Conservation (phyloP, 2,888 invertebrate species). For the Yponomeuta sedellus region DNA sequence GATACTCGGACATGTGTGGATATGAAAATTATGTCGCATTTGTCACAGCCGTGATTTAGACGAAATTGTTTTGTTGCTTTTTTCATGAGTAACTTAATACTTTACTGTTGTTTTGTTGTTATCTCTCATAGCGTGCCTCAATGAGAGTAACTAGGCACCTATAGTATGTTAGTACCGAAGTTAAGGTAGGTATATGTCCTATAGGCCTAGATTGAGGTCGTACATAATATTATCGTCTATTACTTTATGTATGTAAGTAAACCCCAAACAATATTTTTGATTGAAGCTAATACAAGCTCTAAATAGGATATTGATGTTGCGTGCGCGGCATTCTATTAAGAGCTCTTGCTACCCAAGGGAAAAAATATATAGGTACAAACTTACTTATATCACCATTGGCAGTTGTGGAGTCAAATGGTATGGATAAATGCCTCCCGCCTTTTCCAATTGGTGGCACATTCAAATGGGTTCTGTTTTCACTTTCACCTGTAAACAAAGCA, state of each 20-base stretch:
- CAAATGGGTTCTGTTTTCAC: slow-evolving; percentile 48
- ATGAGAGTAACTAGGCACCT: too few relatives aligned
- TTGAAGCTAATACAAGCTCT: neutral
- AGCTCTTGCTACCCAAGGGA: neutral
- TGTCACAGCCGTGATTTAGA: neutral
- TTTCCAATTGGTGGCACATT: slow-evolving; percentile 49
- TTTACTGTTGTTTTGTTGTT: too few relatives aligned
- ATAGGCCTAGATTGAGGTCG: too few relatives aligned
- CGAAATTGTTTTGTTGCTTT: neutral
- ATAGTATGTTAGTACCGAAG: too few relatives aligned
- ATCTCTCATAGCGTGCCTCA: too few relatives aligned
- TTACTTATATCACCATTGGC: slow-evolving; percentile 66
- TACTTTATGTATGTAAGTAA: neutral
- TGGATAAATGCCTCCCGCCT: slow-evolving; percentile 63
- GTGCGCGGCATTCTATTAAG: neutral
- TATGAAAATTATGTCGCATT: neutral
- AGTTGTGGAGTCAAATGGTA: slow-evolving; percentile 63
- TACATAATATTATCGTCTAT: too few relatives aligned
- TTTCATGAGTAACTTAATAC: neutral
- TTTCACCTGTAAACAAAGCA: slow-evolving; percentile 50
- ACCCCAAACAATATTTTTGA: neutral
- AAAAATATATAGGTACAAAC: slow-evolving; percentile 29
- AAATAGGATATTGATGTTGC: neutral
- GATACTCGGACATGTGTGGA: neutral
- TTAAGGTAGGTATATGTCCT: too few relatives aligned